A percentile compares a stretch with the other conserved stretches of the same genome.
Evolutionary conservation across 2,888 invertebrate species (phyloP).

Genomic region (Macrophya alboannulata): DNA sequence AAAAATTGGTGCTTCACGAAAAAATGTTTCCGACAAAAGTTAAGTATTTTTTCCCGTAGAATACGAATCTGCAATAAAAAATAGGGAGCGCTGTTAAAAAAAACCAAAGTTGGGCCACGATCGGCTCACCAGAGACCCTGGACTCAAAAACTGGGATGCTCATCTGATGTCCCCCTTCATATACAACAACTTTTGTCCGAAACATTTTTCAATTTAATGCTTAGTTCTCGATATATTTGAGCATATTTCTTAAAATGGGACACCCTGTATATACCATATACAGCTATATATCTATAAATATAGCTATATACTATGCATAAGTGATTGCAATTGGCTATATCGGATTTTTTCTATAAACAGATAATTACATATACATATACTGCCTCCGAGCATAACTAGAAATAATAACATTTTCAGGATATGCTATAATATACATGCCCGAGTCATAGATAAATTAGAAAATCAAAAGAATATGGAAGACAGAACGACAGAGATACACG

Average conservation of each 20-base stretch:
- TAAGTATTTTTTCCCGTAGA: too few relatives aligned
- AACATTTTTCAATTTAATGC: too few relatives aligned
- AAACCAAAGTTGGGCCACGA: not conserved
- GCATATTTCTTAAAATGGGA: too few relatives aligned
- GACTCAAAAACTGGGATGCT: conserved; percentile 1
- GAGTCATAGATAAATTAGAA: not conserved
- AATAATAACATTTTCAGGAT: conserved; percentile 1
- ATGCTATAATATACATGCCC: not conserved
- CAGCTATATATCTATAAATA: too few relatives aligned
- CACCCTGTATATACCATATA: too few relatives aligned
- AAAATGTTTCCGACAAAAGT: too few relatives aligned
- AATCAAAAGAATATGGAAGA: not conserved
- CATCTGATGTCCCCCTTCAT: not conserved
- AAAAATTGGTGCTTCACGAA: too few relatives aligned
- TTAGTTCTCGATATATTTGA: too few relatives aligned
- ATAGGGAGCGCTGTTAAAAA: not conserved
- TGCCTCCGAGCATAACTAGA: not conserved
- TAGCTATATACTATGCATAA: too few relatives aligned
- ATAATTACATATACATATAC: not conserved
- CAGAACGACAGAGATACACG: not conserved
- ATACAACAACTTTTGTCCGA: too few relatives aligned
- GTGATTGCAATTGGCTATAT: not conserved
- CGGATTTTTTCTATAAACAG: not conserved
- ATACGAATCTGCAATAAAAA: too few relatives aligned
- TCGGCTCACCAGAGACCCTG: not conserved